These are phyloP conservation scores for Lynx canadensis DNA, from an alignment of 2,113 vertebrate species.

Conservation along the genomic window DNA sequence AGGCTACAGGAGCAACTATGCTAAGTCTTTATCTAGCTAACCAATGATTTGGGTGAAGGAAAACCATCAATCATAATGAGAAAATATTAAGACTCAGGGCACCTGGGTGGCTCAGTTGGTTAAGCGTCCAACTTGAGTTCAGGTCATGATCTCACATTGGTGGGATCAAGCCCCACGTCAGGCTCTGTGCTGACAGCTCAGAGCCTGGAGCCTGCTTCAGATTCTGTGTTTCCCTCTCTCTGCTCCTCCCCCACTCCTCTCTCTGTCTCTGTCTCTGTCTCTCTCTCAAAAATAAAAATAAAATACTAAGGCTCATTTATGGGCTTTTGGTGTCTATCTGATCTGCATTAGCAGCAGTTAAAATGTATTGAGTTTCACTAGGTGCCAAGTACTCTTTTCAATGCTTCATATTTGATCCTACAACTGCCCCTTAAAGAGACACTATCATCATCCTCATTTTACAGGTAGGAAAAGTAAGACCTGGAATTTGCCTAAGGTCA, in stretches of 20 bases:
- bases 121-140: too few species aligned
- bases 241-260: too few species aligned
- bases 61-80: neutral
- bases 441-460: neutral
- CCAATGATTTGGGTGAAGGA: neutral
- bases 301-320: neutral
- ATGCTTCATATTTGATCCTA: neutral
- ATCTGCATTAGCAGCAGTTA: neutral
- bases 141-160: too few species aligned
- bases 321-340: neutral
- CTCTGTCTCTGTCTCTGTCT: too few species aligned
- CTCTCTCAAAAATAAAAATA: too few species aligned
- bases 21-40: neutral
- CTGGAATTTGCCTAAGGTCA: neutral
- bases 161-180: too few species aligned
- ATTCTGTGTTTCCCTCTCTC: too few species aligned
- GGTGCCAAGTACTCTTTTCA: neutral
- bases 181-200: too few species aligned
- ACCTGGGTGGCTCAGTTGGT: too few species aligned
- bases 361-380: neutral
- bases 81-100: neutral
- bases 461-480: neutral
- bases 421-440: neutral
- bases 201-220: too few species aligned
- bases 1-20: neutral